Conservation (phyloP, 2,797 vertebrate genomes). For the Takifugu rubripes region DNA sequence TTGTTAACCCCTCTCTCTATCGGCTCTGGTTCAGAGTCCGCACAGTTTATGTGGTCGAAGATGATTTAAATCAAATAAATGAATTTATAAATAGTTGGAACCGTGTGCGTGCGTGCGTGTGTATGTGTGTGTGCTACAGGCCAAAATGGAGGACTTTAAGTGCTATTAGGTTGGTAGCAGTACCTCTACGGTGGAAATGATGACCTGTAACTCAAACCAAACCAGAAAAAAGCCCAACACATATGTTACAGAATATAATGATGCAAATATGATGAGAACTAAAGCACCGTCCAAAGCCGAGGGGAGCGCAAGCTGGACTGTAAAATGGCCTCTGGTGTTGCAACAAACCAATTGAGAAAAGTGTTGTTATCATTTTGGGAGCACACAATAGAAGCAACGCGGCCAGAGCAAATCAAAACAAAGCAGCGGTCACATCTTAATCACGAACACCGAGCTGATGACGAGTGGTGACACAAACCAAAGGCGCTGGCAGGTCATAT, state of each 20-base stretch:
- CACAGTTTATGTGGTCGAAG: slow-evolving; percentile 81
- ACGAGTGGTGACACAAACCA: slow-evolving; percentile 82
- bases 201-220: slow-evolving; percentile 46
- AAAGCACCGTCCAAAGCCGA: slow-evolving; percentile 44
- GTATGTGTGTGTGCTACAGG: slow-evolving; percentile 36
- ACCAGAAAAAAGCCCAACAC: slow-evolving; percentile 14
- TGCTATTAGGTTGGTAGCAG: slow-evolving; percentile 57
- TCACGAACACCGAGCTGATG: slow-evolving; percentile 81
- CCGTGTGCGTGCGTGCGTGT: slow-evolving; percentile 9
- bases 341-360: slow-evolving; percentile 53
- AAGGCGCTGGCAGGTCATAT: slow-evolving; percentile 93
- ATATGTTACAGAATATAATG: slow-evolving; percentile 61
- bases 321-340: slow-evolving; percentile 63
- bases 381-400: slow-evolving; percentile 25
- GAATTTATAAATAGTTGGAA: slow-evolving; percentile 60
- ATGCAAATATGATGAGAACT: slow-evolving; percentile 51
- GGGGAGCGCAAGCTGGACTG: slow-evolving; percentile 43
- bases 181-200: slow-evolving; percentile 47
- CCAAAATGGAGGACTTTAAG: slow-evolving; percentile 56
- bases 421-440: slow-evolving; percentile 62
- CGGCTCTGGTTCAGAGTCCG: slow-evolving; percentile 70
- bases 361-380: slow-evolving; percentile 50
- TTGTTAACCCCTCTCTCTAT: slow-evolving; percentile 57
- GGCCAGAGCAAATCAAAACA: slow-evolving; percentile 37
- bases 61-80: slow-evolving; percentile 62